A percentile compares a stretch with the other conserved stretches of the same genome.
phyloP scores from a whole-genome alignment of 2,888 invertebrate species.

The Fissipunctia ypsillon region DNA sequence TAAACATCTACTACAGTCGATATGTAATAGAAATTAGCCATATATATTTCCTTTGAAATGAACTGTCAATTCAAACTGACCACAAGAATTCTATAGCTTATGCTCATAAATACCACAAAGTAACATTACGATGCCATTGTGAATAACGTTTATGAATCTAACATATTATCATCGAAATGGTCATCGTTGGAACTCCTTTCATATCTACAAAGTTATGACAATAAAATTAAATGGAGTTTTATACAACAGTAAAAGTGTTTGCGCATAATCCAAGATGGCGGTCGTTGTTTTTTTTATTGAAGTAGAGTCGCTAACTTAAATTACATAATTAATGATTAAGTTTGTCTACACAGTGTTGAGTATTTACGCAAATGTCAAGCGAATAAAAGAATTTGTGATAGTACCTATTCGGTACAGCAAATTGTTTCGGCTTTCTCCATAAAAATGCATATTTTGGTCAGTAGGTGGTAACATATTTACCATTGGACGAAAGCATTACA shows the following conservation, averaged over 20 bases:
- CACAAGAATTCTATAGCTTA: conserved; percentile 5
- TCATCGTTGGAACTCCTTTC: conserved; percentile 38
- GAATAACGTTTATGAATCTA: conserved; percentile 28
- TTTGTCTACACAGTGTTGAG: conserved; percentile 1
- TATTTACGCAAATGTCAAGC: conserved; percentile 10
- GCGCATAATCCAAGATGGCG: conserved; percentile 21
- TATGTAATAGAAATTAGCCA: conserved; percentile 17
- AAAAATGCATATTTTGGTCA: conserved; percentile 12
- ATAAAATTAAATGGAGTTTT: conserved; percentile 43
- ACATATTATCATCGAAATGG: conserved; percentile 43
- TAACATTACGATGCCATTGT: conserved; percentile 36
- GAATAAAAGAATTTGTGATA: neutral
- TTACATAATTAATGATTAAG: conserved; percentile 1
- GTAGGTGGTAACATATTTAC: neutral
- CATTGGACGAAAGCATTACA: neutral
- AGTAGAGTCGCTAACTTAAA: conserved; percentile 21
- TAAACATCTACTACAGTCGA: neutral
- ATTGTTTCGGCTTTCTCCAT: conserved; percentile 25
- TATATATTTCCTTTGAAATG: neutral
- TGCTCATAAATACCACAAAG: conserved; percentile 38
- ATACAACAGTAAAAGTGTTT: conserved; percentile 45
- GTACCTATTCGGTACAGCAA: neutral
- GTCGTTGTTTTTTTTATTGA: conserved; percentile 17
- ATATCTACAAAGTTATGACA: conserved; percentile 40
- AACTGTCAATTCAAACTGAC: conserved; percentile 8